Base-by-base conservation (phyloP, 64 coral and sea anemone genomes). In the Trachythela sp. region DNA sequence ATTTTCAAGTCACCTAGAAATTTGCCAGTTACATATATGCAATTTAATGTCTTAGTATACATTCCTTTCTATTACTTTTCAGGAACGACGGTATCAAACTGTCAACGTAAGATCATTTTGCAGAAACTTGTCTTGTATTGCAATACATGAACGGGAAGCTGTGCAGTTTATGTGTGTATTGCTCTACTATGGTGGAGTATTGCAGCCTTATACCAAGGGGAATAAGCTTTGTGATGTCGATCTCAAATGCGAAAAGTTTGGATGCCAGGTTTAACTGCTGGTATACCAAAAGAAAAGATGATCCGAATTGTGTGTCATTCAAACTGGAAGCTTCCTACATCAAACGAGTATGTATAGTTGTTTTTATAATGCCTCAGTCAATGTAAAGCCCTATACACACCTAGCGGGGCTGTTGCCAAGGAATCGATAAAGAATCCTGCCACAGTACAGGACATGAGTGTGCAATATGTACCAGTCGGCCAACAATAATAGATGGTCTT, bases 161-260 rank as follows among this genome's bases (percentile, higher is more conserved):
- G 75, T 80, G 9, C 31, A 36, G 20, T 39, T 80, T 30, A 80
- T 80, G 8, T 80, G 31, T 39, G 4, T 80, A 18, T 80, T 80
- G 75, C 75, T 80, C 3, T 80, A 80, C 20, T 30, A 80, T 80
- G 75, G 75, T 80, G 75, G 75, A 35, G 30, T 80, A 37, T 38
- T 80, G 35, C 9, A 80, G 13, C 15, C 75, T 34, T 80, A 80
- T 39, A 80, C 0, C 3, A 80, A 2, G 17, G 75, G 31, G 2
- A 80, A 80, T 22, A 9, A 80, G 35, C 75, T 29, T 4, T 80
- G 75, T 39, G 75, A 80, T 15, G 75, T 37, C 13, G 37, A 30
- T 30, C 4, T 34, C 11, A 15, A 80, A 30, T 39, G 75, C 9
- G 33, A 30, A 80, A n/a, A 9, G 4, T 45, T 80, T 39, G 9